A percentile compares a stretch with the other conserved stretches of the same genome.
Conservation (phyloP, 2,797 vertebrate genomes). For the Distichodus sexfasciatus region DNA sequence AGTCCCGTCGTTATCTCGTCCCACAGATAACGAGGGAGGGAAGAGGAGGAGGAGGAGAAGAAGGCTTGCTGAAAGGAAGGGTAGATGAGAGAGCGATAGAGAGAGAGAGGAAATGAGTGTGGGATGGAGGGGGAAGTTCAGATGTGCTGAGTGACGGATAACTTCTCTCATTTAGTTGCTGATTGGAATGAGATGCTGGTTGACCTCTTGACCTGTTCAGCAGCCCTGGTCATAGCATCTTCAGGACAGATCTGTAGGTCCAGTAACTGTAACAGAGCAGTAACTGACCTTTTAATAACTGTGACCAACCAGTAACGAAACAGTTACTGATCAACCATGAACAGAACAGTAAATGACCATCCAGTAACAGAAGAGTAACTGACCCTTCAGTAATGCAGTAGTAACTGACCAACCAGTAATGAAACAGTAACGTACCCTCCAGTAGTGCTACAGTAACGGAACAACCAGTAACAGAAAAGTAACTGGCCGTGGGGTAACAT, state of each 20-base stretch:
- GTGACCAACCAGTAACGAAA: too few relatives aligned
- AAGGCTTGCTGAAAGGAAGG: constrained; percentile 5
- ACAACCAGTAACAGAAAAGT: too few relatives aligned
- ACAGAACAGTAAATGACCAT: too few relatives aligned
- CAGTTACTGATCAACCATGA: too few relatives aligned
- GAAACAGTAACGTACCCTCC: too few relatives aligned
- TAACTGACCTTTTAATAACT: too few relatives aligned
- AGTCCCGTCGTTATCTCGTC: constrained; percentile 13
- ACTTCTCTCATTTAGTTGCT: constrained; percentile 33
- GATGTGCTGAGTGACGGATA: constrained; percentile 31
- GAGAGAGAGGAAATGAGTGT: constrained; percentile 5
- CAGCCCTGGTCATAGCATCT: constrained; percentile 29
- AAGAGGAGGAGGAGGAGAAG: constrained; percentile 8
- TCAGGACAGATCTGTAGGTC: constrained; percentile 5
- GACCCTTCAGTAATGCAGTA: too few relatives aligned
- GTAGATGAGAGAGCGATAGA: constrained; percentile 6
- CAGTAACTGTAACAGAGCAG: constrained; percentile 12
- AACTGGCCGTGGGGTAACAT: too few relatives aligned
- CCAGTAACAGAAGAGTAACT: too few relatives aligned
- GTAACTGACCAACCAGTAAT: too few relatives aligned
- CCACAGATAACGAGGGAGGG: constrained; percentile 9
- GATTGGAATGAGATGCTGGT: constrained; percentile 34
- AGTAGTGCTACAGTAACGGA: too few relatives aligned
- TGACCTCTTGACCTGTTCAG: constrained; percentile 36
- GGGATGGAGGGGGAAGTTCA: constrained; percentile 33